Evolutionary conservation across 2,113 vertebrate genomes (phyloP), one percentile per base, ranked within the genome.

Genomic region (Myanophis thanlyinensis): DNA sequence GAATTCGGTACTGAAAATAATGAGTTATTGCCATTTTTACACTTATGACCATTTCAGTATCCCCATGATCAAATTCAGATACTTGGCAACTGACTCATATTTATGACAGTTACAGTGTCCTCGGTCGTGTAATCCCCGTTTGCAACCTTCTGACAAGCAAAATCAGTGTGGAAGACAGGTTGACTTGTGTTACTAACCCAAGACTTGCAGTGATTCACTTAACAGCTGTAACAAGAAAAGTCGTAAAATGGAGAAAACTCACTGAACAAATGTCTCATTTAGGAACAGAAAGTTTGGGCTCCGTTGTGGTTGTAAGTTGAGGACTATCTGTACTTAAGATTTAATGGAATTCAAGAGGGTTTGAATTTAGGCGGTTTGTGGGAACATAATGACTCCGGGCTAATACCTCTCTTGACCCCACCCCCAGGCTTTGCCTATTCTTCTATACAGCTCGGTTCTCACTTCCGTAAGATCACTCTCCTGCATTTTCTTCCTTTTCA

Each of bases 401-500:
- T 67, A 67, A n/a, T 67, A 15, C 3, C 12, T n/a, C 62, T 67
- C 62, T 67, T 67, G 62, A 67, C 62, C 6, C 62, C 30, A 2
- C 30, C 30, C 5, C 12, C 30, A 15, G 12, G 12, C 30, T n/a
- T 67, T 67, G 30, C 4, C 62, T 5, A n/a, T 67, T 30, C 30
- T 67, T 67, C 30, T 67, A 5, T 35, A n/a, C 30, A n/a, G 30
- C 10, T 40, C n/a, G 2, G n/a, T 27, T 54, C 25, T 25, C 51
- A 20, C 40, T 80, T 89, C n/a, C 47, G 5, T 22, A 46, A 84
- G 3, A 3, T 30, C 9, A 1, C 7, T 22, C 11, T 35, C 18
- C 22, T 49, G 22, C 0, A 4, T 67, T 56, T 56, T 35, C n/a
- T 89, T 89, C 89, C 35, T 4, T 12, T 12, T 0, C 97, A 98